phyloP scores from a whole-genome alignment of 1,140 invertebrate genomes.

The Drosophila pectinifera region DNA sequence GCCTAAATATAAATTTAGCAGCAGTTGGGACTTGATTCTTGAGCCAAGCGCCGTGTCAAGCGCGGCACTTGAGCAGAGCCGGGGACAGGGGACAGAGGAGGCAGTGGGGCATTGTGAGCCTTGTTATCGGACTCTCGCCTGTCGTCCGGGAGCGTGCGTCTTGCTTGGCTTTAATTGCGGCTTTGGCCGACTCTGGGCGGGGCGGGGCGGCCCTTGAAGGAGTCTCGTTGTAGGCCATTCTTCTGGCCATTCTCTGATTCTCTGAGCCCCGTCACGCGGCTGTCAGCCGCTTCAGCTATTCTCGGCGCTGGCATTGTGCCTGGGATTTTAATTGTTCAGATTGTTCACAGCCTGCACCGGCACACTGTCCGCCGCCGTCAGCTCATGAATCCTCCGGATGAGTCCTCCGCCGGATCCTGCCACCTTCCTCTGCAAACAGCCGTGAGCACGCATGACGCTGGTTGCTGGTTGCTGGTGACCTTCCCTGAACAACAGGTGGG shows the following conservation, averaged over 20 bases:
- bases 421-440: conserved; percentile 26
- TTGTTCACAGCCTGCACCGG: conserved; percentile 30
- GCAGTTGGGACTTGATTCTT: conserved; percentile 12
- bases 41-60: conserved; percentile 41
- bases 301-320: conserved; percentile 60
- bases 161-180: conserved; percentile 55
- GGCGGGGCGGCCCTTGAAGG: conserved; percentile 26
- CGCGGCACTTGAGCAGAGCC: conserved; percentile 12
- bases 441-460: conserved; percentile 17
- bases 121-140: conserved; percentile 37
- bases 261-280: conserved; percentile 30
- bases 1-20: conserved; percentile 14
- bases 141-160: conserved; percentile 19
- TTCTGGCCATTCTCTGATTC: conserved; percentile 40
- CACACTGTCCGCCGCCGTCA: not conserved
- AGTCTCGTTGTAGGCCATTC: conserved; percentile 39
- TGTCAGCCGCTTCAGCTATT: conserved; percentile 57
- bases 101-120: conserved; percentile 15
- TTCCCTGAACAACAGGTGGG: conserved; percentile 36
- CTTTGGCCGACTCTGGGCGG: conserved; percentile 33
- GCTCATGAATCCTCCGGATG: conserved; percentile 8
- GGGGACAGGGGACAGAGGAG: not conserved
- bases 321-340: conserved; percentile 43
- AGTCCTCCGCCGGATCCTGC: conserved; percentile 3
- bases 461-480: conserved; percentile 12